Evolutionary conservation across 2,113 vertebrate species (phyloP).

Genomic region (Gadus chalcogrammus): DNA sequence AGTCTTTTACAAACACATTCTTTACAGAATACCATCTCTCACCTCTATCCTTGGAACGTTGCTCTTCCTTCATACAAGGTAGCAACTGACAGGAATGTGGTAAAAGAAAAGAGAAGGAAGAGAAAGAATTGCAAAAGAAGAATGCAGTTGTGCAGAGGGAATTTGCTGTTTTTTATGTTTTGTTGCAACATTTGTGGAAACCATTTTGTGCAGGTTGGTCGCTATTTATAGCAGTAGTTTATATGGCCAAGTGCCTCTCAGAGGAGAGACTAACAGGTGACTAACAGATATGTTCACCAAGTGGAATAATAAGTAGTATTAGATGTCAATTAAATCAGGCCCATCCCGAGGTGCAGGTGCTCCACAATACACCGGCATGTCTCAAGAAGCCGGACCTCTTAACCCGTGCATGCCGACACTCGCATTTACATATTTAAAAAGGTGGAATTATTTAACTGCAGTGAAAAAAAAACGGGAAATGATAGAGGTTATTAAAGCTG

Average conservation of each 20-base stretch:
- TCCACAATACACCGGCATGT: slow-evolving; percentile 94
- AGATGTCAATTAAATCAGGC: slow-evolving; percentile 99
- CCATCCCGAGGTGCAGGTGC: slow-evolving; percentile 95
- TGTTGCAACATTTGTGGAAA: slow-evolving; percentile 10
- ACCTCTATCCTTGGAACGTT: slow-evolving; percentile 2
- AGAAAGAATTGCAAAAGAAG: neutral
- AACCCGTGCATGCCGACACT: slow-evolving; percentile 95
- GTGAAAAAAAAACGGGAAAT: slow-evolving; percentile 88
- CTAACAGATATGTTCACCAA: slow-evolving; percentile 98
- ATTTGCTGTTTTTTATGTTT: slow-evolving; percentile 3
- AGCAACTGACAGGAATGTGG: neutral
- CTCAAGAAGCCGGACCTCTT: slow-evolving; percentile 94
- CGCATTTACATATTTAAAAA: slow-evolving; percentile 98
- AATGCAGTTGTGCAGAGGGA: neutral
- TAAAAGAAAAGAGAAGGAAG: neutral
- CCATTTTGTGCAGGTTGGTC: slow-evolving; percentile 22
- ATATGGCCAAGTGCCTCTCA: slow-evolving; percentile 80
- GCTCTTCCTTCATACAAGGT: neutral
- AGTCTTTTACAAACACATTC: slow-evolving; percentile 20
- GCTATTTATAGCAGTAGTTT: slow-evolving; percentile 92
- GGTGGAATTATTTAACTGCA: slow-evolving; percentile 98
- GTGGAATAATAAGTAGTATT: slow-evolving; percentile 99
- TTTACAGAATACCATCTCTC: slow-evolving; percentile 16
- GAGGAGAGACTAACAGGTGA: slow-evolving; percentile 90
- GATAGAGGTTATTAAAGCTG: slow-evolving; percentile 99